Evolutionary conservation across 2,797 vertebrate genomes (phyloP), one percentile per base, ranked within the genome.

Genomic region (Mycteria americana): DNA sequence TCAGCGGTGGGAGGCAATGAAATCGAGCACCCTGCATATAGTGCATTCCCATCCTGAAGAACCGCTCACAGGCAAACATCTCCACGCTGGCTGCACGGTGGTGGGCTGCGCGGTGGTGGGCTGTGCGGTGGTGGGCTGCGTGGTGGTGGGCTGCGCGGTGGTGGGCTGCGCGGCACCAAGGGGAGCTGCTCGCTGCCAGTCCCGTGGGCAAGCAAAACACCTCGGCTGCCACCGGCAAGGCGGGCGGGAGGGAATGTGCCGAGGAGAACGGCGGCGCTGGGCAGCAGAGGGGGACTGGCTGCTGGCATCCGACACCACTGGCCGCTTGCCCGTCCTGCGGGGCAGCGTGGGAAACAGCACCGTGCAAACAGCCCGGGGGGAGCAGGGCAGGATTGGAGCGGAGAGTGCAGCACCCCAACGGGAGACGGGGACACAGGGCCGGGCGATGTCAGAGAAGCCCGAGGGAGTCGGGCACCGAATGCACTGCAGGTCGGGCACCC

Each of bases 401-500:
- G 56, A 25, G 50, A 10, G n/a, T 1, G 15, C 70, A 23, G 70
- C n/a, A 15, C 30, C 33, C 39, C 23, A 9, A 7, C 2, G 1
- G 30, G 63, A 31, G 33, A 31, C 0, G 1, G 17, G 14, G 18
- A 7, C 1, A 7, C 14, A n/a, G 35, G 73, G 21, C 13, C 75
- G 82, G 53, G 31, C 35, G 35, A 19, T 50, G 21, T 17, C 2
- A 1, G 62, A 50, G 70, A n/a, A 57, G 16, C 43, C 43, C 0
- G 1, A 50, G 41, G 45, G 53, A 25, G 51, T 15, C 5, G 1
- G 53, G 31, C 22, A 54, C 21, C 2, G 1, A 45, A 12, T 11
- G 27, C 33, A 4, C 27, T 6, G 5, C 11, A 8, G 48, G 30
- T 10, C 1, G 0, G 24, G 48, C n/a, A 35, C 30, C 25, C 75